Percentiles rank a stretch among this genome's conserved stretches.
phyloP scores from a whole-genome alignment of 2,888 invertebrate species.

The Thumatha senex region DNA sequence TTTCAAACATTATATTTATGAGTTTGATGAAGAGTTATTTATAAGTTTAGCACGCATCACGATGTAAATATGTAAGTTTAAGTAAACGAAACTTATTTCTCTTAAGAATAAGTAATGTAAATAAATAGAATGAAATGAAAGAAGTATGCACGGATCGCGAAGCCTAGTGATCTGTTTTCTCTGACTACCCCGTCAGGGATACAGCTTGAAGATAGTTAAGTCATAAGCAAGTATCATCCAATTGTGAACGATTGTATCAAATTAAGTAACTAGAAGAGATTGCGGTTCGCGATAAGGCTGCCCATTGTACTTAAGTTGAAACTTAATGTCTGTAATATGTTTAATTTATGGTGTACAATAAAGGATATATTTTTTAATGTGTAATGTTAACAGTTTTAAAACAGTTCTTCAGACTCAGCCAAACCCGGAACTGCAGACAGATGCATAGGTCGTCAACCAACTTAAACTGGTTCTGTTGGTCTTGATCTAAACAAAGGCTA shows the following conservation, averaged over 20 bases:
- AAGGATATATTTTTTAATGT: neutral
- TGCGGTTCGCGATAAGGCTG: no score
- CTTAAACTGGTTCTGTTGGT: constrained; percentile 42
- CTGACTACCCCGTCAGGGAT: no score
- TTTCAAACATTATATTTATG: constrained; percentile 18
- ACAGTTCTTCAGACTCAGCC: constrained; percentile 19
- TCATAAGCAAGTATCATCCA: no score
- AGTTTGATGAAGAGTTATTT: neutral
- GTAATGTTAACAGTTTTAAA: neutral
- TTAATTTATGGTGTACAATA: neutral
- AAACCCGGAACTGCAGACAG: constrained; percentile 49
- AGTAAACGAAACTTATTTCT: constrained; percentile 21
- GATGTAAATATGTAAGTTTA: constrained; percentile 11
- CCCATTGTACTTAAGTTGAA: no score
- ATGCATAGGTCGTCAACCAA: constrained; percentile 31
- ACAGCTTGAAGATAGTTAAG: no score
- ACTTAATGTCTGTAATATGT: no score
- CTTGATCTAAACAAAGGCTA: constrained; percentile 40
- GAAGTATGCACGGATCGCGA: no score
- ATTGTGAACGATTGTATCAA: no score
- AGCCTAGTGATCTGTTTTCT: no score
- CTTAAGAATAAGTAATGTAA: no score
- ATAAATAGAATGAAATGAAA: no score
- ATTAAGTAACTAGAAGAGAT: no score
- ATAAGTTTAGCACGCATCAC: constrained; percentile 14